These are phyloP conservation scores for Sesia apiformis DNA, from an alignment of 2,888 invertebrate genomes.

Conservation along the genomic window DNA sequence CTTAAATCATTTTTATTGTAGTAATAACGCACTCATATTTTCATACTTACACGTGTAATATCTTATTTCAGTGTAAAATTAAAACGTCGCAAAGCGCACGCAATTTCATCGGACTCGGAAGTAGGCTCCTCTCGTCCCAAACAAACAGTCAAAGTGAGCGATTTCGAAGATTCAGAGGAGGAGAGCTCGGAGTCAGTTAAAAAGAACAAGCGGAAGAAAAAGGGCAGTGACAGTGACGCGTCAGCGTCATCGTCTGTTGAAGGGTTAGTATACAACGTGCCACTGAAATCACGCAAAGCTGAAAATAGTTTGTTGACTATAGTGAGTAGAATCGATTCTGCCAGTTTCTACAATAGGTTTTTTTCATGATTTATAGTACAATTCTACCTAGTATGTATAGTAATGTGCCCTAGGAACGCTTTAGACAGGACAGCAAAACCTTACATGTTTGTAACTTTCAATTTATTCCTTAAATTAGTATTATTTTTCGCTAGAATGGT, in stretches of 20 bases:
- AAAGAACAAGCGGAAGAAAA: constrained; percentile 45
- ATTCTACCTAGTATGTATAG: no score
- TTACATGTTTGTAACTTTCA: no score
- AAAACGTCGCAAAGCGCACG: constrained; percentile 48
- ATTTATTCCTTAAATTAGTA: no score
- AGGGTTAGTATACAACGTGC: constrained; percentile 21
- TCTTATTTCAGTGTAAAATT: constrained; percentile 33
- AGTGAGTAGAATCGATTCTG: no score
- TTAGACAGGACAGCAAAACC: no score
- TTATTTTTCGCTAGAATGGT: no score
- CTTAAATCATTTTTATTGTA: not conserved
- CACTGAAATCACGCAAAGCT: no score
- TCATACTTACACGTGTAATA: not conserved
- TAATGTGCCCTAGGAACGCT: no score
- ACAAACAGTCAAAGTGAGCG: constrained; percentile 32
- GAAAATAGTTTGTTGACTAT: no score
- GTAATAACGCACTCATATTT: not conserved
- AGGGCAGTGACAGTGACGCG: constrained; percentile 42
- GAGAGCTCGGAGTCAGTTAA: constrained; percentile 40
- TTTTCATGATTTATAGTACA: no score
- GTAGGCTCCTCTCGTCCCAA: constrained; percentile 41
- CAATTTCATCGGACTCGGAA: constrained; percentile 59
- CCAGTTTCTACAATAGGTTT: no score
- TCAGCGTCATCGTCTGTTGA: constrained; percentile 41
- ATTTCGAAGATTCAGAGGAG: constrained; percentile 53